Evolutionary conservation across 2,888 invertebrate genomes (phyloP), one percentile per base, ranked within the genome.

Genomic region (Temnothorax unifasciatus): DNA sequence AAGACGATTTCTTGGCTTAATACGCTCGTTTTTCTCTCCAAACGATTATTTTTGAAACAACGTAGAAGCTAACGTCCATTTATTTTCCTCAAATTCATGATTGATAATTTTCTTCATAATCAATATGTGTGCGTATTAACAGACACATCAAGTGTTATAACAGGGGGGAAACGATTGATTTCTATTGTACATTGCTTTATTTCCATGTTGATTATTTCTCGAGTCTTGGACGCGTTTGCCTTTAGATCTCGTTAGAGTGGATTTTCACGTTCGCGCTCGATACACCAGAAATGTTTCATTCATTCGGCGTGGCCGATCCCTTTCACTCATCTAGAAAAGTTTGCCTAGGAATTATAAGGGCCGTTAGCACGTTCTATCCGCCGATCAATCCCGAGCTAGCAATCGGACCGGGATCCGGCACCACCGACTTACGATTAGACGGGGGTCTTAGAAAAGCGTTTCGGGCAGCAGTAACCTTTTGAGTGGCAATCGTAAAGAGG

Each of bases 401-500:
- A 86, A 90, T 90, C 86, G 87, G 38, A 59, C 74, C 83, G 41
- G 81, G 84, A 85, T 90, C 82, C 74, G 83, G 83, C 88, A 85
- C 83, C 75, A 79, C 73, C 85, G 29, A 29, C 29, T 29, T 29
- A 29, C 29, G 29, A 29, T 29, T 29, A 29, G 29, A 29, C 29
- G 83, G 52, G 52, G 52, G 85, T 85, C 88, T 89, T 88, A 91
- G 92, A 93, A 90, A 93, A 92, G 91, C 90, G 83, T 89, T 90
- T 86, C 85, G 83, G 77, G 85, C 84, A 77, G 88, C 85, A 87
- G 90, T 92, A 93, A 91, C 88, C 89, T 87, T 87, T 86, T 83
- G 86, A 90, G 90, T 82, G 90, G 86, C 89, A 85, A 87, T 92
- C 92, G 90, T 91, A 92, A 92, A 92, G 88, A 86, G 84, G 77